Conservation (phyloP, 2,113 vertebrate genomes). For the Crotalus horridus region DNA sequence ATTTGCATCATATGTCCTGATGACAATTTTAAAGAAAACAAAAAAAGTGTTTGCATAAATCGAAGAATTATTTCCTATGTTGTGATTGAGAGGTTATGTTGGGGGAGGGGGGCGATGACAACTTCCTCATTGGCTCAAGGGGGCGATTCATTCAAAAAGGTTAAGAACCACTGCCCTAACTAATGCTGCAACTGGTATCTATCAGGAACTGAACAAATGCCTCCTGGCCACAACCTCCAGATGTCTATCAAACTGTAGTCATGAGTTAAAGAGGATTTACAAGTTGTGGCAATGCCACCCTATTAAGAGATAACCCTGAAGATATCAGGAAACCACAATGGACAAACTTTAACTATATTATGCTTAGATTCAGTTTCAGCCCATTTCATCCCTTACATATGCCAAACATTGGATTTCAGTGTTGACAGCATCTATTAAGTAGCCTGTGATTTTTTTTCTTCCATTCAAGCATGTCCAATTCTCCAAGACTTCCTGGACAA, state of each 20-base stretch:
- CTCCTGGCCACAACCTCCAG: not conserved
- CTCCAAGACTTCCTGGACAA: not conserved
- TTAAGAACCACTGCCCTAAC: too few relatives aligned
- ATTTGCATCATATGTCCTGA: too few relatives aligned
- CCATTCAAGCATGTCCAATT: not conserved
- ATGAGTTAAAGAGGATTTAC: not conserved
- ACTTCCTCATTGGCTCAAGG: too few relatives aligned
- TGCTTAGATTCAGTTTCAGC: not conserved
- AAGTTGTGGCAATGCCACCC: not conserved
- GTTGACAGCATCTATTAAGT: not conserved
- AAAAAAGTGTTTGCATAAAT: too few relatives aligned
- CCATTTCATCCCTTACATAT: not conserved
- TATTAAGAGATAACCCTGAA: not conserved
- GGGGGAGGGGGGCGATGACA: too few relatives aligned
- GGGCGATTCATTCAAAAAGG: too few relatives aligned
- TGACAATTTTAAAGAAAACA: too few relatives aligned
- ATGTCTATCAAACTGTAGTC: not conserved
- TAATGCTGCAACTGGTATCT: not conserved
- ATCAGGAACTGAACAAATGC: not conserved
- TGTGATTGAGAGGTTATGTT: too few relatives aligned
- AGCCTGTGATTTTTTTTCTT: not conserved
- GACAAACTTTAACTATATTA: not conserved
- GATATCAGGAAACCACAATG: not conserved
- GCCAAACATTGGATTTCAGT: not conserved
- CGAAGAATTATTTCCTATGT: too few relatives aligned